These are phyloP conservation scores for Mohoua ochrocephala DNA, from an alignment of 2,113 vertebrate genomes.

Conservation along the genomic window DNA sequence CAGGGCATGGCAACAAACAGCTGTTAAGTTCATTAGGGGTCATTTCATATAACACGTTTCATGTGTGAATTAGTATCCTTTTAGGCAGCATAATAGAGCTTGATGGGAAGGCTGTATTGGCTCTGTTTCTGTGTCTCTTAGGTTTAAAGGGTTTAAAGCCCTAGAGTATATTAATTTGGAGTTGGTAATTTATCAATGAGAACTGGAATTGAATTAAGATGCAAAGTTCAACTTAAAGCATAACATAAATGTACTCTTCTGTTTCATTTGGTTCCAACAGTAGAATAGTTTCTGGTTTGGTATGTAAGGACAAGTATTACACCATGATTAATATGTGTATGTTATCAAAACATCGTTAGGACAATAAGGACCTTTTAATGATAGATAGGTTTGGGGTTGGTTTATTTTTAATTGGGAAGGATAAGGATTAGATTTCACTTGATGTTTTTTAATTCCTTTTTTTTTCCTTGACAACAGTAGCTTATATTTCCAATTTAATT, in stretches of 20 bases:
- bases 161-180: not conserved
- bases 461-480: not conserved
- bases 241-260: not conserved
- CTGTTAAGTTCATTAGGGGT: not conserved
- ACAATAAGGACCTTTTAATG: not conserved
- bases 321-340: not conserved
- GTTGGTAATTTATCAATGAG: not conserved
- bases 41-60: not conserved
- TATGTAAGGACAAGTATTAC: not conserved
- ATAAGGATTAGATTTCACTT: not conserved
- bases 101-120: not conserved
- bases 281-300: not conserved
- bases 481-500: not conserved
- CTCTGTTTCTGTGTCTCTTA: not conserved
- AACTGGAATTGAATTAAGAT: not conserved
- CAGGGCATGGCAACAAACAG: not conserved
- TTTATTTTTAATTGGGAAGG: not conserved
- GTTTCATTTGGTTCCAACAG: not conserved
- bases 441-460: not conserved
- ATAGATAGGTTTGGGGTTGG: accelerated
- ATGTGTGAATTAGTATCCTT: not conserved
- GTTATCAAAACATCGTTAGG: not conserved
- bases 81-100: not conserved
- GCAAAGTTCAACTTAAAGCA: not conserved
- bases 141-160: not conserved